These are phyloP conservation scores for Leptopilina syphax DNA, from an alignment of 2,888 invertebrate species.

Conservation along the genomic window DNA sequence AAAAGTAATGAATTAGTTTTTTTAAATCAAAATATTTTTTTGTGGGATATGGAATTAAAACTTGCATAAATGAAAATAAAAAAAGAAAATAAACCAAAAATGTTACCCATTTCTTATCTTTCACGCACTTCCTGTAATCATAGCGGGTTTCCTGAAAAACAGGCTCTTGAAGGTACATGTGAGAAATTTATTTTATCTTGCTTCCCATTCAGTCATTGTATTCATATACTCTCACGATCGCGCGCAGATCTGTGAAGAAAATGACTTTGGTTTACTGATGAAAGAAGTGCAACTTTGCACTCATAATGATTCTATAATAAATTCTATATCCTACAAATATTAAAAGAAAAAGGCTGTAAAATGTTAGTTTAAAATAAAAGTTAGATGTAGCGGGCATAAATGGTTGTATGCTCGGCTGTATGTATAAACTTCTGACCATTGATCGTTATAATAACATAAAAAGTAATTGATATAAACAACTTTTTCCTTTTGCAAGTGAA, in stretches of 20 bases:
- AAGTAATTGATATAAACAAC: too few relatives aligned
- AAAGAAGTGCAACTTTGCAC: slow-evolving; percentile 7
- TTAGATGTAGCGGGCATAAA: too few relatives aligned
- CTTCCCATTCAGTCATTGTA: slow-evolving; percentile 60
- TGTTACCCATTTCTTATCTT: slow-evolving; percentile 46
- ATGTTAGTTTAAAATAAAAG: too few relatives aligned
- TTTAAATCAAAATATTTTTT: too few relatives aligned
- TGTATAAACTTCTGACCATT: too few relatives aligned
- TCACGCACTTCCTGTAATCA: slow-evolving; percentile 28
- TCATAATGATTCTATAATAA: neutral
- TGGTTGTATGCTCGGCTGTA: too few relatives aligned
- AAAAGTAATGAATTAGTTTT: too few relatives aligned
- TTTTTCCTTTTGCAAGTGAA: too few relatives aligned
- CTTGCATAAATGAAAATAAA: neutral
- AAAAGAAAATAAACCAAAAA: neutral
- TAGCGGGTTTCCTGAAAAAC: slow-evolving; percentile 35
- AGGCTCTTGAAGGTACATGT: slow-evolving; percentile 55
- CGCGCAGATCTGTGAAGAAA: slow-evolving; percentile 42
- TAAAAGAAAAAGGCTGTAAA: too few relatives aligned
- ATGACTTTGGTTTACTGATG: slow-evolving; percentile 24
- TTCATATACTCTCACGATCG: slow-evolving; percentile 50
- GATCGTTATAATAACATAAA: too few relatives aligned
- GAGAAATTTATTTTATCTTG: slow-evolving; percentile 66
- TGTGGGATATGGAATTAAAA: too few relatives aligned
- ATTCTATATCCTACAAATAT: neutral